Conservation (phyloP, 1,140 invertebrate species). For the Trigoniulus corallinus region DNA sequence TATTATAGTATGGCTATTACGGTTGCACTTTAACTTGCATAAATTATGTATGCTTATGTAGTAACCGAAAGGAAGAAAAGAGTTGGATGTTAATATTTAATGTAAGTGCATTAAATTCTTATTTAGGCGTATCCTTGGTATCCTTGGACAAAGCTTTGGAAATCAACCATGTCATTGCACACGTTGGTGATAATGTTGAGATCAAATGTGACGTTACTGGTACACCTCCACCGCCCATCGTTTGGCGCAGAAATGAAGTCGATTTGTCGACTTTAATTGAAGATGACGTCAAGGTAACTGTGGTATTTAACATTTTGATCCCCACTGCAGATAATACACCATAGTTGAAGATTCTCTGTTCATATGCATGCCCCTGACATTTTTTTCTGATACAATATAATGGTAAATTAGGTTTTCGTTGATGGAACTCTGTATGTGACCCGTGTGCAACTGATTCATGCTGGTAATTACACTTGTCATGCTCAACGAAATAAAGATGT, state of each 20-base stretch:
- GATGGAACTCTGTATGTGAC: conserved; percentile 60
- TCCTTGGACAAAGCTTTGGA: conserved; percentile 54
- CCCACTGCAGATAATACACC: too few relatives aligned
- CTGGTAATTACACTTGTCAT: conserved; percentile 65
- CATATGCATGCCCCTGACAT: neutral
- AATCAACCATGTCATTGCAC: conserved; percentile 44
- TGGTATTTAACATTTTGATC: neutral
- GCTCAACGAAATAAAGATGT: conserved; percentile 53
- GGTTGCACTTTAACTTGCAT: too few relatives aligned
- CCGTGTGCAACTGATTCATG: conserved; percentile 52
- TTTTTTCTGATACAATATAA: neutral
- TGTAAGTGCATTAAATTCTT: too few relatives aligned
- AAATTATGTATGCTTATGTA: too few relatives aligned
- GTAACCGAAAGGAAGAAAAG: too few relatives aligned
- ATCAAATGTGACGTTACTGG: conserved; percentile 60
- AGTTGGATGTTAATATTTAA: too few relatives aligned
- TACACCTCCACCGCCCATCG: conserved; percentile 46
- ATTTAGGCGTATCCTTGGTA: conserved; percentile 49
- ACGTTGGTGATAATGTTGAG: conserved; percentile 60
- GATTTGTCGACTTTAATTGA: conserved; percentile 45
- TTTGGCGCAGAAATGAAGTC: conserved; percentile 51
- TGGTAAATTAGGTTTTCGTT: conserved; percentile 48
- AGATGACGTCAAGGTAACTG: conserved; percentile 32
- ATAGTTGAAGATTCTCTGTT: neutral
- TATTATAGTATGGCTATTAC: too few relatives aligned